phyloP scores from a whole-genome alignment of 2,113 vertebrate species.

The Cricetomys ansorgei region DNA sequence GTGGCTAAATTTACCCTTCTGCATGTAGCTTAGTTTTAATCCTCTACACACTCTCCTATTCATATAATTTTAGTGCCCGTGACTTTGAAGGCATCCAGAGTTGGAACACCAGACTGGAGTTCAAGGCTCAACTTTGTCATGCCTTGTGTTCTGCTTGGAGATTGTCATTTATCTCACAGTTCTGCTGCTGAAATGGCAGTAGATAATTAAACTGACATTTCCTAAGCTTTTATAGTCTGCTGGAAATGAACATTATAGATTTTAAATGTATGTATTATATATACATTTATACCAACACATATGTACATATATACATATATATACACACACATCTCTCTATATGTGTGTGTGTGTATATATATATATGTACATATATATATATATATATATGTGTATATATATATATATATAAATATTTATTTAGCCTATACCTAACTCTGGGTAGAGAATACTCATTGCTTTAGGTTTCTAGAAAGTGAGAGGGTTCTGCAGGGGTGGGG shows the following conservation, averaged over 20 bases:
- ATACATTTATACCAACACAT: neutral
- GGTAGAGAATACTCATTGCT: neutral
- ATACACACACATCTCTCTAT: too few relatives aligned
- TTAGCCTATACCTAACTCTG: neutral
- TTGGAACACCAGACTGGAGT: neutral
- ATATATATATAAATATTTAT: neutral
- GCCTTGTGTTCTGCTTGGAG: neutral
- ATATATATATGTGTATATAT: neutral
- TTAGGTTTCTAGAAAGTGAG: neutral
- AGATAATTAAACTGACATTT: slow-evolving; percentile 43
- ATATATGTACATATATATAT: too few relatives aligned
- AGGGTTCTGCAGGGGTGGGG: neutral
- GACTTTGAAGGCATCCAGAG: neutral
- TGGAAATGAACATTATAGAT: slow-evolving; percentile 37
- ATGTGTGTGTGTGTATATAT: too few relatives aligned
- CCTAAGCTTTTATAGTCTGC: neutral
- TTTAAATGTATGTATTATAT: neutral
- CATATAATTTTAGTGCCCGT: neutral
- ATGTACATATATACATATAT: too few relatives aligned
- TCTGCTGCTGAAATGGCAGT: slow-evolving; percentile 34
- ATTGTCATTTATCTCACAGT: neutral
- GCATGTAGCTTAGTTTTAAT: slow-evolving; percentile 6
- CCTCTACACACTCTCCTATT: slow-evolving; percentile 21
- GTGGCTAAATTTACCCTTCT: slow-evolving; percentile 46
- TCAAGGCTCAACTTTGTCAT: neutral